A percentile compares a stretch with the other conserved stretches of the same genome.
Conservation (phyloP, 92 coral and sea anemone species). For the Galaxea fascicularis region DNA sequence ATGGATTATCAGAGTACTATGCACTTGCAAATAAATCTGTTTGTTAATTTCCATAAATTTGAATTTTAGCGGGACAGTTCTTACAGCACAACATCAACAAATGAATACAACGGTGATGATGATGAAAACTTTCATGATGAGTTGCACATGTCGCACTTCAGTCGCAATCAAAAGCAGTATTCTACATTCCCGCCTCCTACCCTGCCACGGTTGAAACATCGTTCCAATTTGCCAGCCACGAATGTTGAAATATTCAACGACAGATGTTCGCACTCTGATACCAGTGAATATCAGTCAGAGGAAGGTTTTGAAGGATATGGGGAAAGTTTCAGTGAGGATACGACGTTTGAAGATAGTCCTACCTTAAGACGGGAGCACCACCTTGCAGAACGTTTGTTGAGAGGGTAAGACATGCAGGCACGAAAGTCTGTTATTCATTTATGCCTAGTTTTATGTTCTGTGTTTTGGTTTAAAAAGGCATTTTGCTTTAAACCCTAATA, state of each 20-base stretch:
- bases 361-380: slow-evolving; percentile 45
- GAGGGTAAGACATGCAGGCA: background rate
- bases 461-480: too few species aligned
- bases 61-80: slow-evolving; percentile 78
- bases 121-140: slow-evolving; percentile 87
- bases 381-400: slow-evolving; percentile 9
- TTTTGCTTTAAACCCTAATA: too few species aligned
- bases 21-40: too few species aligned
- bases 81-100: slow-evolving; percentile 97
- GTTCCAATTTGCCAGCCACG: slow-evolving; percentile 70
- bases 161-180: slow-evolving; percentile 85
- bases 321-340: slow-evolving; percentile 85
- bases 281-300: slow-evolving; percentile 99
- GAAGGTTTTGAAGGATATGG: slow-evolving; percentile 93
- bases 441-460: too few species aligned
- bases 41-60: background rate
- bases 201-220: slow-evolving; percentile 77
- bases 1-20: too few species aligned
- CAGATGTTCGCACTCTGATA: slow-evolving; percentile 79
- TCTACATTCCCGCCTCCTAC: slow-evolving; percentile 94
- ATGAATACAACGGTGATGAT: slow-evolving; percentile 96
- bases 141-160: slow-evolving; percentile 66
- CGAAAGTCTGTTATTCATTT: too few species aligned
- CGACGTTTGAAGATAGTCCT: slow-evolving; percentile 75
- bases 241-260: slow-evolving; percentile 60